Base-by-base conservation (phyloP, 1,140 invertebrate genomes). In the Potamilus streckersoni region DNA sequence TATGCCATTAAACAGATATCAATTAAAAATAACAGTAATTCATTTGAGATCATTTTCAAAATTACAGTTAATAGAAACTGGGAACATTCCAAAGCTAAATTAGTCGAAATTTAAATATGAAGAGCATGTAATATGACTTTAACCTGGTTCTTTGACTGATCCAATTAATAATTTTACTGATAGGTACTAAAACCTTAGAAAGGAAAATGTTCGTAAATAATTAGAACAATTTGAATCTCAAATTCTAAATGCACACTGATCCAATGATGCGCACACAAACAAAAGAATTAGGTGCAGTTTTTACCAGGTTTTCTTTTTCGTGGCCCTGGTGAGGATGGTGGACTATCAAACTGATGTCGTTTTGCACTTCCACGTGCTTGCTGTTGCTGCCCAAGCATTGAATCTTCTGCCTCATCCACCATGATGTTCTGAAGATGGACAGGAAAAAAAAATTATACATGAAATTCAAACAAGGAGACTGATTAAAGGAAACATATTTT, bases 251-350 rank as follows among this genome's bases (percentile, higher is more conserved):
- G 15, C 4, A 49, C 19, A 69, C 3, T 13, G n/a, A 8, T 8
- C 0, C 6, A 20, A 63, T 12, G 27, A 63, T 15, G 15, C n/a
- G 6, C n/a, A n/a, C 27, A 14, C 0, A 14, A 0, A 38, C 20
- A 67, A 15, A 27, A 65, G 20, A 16, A 16, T 65, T 16, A 12
- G 6, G 31, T 19, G 20, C 63, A 16, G 2, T 19, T 13, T 67
- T 75, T 76, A 86, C 88, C 95, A 11, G 95, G 94, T 90, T 95
- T 96, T 64, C 95, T 87, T 88, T 95, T 96, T 71, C 91, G 92
- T 2, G 92, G 91, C 14, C 92, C 88, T 4, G 90, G 91, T 0
- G 87, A 87, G 11, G 82, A 77, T 11, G 84, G 79, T 15, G 85
- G 69, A 75, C 72, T 78, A 68, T 86, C 81, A 65, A 80, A 20